Percentiles rank a stretch among this genome's conserved stretches.
Evolutionary conservation across 2,113 vertebrate species (phyloP).

Genomic region (Anser brachyrhynchus): DNA sequence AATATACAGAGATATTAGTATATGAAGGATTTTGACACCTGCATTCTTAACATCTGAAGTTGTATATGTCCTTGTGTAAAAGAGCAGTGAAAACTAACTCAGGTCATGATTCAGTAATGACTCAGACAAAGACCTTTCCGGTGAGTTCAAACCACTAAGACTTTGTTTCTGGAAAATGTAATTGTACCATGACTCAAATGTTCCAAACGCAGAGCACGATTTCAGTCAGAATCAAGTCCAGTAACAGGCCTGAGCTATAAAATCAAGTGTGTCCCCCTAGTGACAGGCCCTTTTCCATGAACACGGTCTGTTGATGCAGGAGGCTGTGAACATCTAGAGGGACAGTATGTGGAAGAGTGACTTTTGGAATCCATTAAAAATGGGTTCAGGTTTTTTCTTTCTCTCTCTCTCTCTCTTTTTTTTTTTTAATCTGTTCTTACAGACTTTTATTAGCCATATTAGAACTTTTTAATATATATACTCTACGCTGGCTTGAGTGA

Average conservation of each 20-base stretch:
- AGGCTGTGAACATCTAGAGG: accelerated
- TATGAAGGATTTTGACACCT: background rate
- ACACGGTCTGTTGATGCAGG: background rate
- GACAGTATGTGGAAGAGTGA: background rate
- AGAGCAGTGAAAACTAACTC: background rate
- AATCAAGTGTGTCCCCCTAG: background rate
- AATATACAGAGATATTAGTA: background rate
- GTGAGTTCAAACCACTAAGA: background rate
- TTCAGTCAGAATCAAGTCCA: background rate
- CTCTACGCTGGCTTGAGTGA: background rate
- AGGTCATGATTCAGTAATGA: background rate
- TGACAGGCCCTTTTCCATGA: background rate
- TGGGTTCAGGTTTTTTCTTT: background rate
- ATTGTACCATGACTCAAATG: background rate
- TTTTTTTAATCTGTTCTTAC: background rate
- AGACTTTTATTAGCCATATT: background rate
- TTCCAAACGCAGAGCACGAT: background rate
- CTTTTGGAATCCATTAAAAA: background rate
- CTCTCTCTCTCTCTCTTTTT: background rate
- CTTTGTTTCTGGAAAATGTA: background rate
- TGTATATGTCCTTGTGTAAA: background rate
- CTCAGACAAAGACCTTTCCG: background rate
- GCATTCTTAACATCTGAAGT: background rate
- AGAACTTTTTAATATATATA: accelerated
- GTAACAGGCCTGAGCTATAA: background rate